These are phyloP conservation scores for Astropecten irregularis DNA, from an alignment of 53 echinoderm and acorn worm genomes.

Conservation along the genomic window DNA sequence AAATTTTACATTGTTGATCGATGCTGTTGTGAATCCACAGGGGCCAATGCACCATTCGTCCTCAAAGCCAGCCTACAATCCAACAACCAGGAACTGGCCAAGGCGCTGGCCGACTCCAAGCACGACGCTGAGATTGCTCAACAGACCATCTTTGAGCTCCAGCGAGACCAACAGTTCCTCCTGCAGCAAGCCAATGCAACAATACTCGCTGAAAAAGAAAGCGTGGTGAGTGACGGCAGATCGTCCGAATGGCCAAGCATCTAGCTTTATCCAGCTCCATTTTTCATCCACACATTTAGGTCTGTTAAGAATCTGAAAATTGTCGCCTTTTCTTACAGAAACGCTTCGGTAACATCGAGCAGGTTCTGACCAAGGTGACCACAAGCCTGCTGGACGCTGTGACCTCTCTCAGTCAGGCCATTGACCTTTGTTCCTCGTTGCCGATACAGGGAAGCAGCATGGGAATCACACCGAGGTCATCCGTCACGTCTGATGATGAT, in stretches of 20 bases:
- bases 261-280: no score
- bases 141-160: constrained; percentile 53
- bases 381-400: constrained; percentile 59
- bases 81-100: constrained; percentile 81
- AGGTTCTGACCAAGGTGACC: constrained; percentile 65
- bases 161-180: constrained; percentile 57
- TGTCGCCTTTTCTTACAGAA: not conserved
- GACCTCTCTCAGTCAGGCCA: constrained; percentile 47
- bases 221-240: constrained; percentile 42
- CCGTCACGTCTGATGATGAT: constrained; percentile 55
- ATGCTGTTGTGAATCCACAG: no score
- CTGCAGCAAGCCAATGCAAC: constrained; percentile 28
- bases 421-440: constrained; percentile 57
- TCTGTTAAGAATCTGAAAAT: no score
- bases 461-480: constrained; percentile 44
- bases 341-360: constrained; percentile 23
- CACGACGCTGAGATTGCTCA: constrained; percentile 53
- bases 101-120: constrained; percentile 63
- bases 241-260: no score
- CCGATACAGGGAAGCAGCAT: constrained; percentile 54
- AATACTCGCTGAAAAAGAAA: constrained; percentile 17
- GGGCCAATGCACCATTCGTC: constrained; percentile 55
- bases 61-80: constrained; percentile 71
- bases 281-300: no score
- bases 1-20: no score